Evolutionary conservation across 1,140 invertebrate genomes (phyloP).

Genomic region (Anoplolepis gracilipes): DNA sequence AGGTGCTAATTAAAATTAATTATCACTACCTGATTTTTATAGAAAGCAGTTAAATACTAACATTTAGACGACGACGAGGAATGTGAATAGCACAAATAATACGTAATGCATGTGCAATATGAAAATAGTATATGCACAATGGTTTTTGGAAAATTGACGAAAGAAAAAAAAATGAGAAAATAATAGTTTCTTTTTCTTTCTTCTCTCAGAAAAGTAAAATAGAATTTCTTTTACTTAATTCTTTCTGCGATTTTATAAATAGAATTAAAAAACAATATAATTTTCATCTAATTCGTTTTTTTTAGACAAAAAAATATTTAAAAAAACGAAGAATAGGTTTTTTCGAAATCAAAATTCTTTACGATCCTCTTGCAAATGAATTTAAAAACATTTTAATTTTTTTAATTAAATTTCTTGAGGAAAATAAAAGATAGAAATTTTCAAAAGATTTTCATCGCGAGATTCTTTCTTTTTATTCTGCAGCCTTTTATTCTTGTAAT

Average conservation of each 20-base stretch:
- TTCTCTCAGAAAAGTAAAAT: background rate
- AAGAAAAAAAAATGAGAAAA: background rate
- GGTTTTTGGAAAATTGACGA: background rate
- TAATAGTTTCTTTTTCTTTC: background rate
- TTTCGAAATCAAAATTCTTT: no score
- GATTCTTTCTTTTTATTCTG: no score
- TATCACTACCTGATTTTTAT: background rate
- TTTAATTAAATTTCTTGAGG: background rate
- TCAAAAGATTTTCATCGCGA: no score
- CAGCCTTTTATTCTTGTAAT: background rate
- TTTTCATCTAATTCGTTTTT: no score
- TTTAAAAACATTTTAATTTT: background rate
- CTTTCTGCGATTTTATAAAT: background rate
- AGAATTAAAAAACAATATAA: background rate
- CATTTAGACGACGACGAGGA: background rate
- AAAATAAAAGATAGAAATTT: background rate
- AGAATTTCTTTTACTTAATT: background rate
- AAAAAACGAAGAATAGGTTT: no score
- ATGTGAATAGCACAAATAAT: background rate
- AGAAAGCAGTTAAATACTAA: background rate
- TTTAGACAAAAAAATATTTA: no score
- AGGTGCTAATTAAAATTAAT: constrained; percentile 52
- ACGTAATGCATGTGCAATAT: background rate
- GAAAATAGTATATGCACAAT: background rate
- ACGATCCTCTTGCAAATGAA: no score